Base-by-base conservation (phyloP, 2,888 invertebrate species). In the Diloba caeruleocephala region DNA sequence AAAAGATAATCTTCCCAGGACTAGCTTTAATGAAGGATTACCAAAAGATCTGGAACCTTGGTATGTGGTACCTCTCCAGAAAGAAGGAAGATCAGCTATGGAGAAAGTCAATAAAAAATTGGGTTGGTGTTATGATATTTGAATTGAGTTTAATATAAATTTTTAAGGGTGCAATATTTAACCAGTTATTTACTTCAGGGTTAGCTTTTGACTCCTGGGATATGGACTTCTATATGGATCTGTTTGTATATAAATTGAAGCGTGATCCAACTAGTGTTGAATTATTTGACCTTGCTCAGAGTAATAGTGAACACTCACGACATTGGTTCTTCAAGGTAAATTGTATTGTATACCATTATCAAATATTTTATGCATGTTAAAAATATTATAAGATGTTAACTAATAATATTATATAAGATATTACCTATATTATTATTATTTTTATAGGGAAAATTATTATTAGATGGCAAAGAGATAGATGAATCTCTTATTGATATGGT, bases 241-340 rank as follows among this genome's bases (percentile, higher is more conserved):
- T 99, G 52, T 99, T 99, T 90, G 94, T 95, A 55, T 95, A 97
- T 59, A 96, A 97, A 70, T 88, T 98, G 14, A 96, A 97, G 75
- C 94, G 99, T 45, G 98, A 99, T 90, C 99, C 99, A 13, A 99
- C 99, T 0, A 98, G 98, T 81, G 99, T 99, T 0, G 99, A 99
- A 85, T 96, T 99, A 76, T 99, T 99, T 91, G 99, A 99, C 93
- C 95, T 99, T 71, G 99, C 99, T 2, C 99, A 99, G 88, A 98
- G 98, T 21, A 99, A 99, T 85, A 98, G 99, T 87, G 99, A 99
- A 85, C 99, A 99, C 88, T 98, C 98, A 57, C 95, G 99, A 3
- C 99, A 99, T 94, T 99, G 99, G 99, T 99, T 99, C 92, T 99
- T 99, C 89, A 98, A 98, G 91, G 94, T 94, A 84, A 72, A 37